phyloP scores from a whole-genome alignment of 2,888 invertebrate genomes.

The Tachina grossa region DNA sequence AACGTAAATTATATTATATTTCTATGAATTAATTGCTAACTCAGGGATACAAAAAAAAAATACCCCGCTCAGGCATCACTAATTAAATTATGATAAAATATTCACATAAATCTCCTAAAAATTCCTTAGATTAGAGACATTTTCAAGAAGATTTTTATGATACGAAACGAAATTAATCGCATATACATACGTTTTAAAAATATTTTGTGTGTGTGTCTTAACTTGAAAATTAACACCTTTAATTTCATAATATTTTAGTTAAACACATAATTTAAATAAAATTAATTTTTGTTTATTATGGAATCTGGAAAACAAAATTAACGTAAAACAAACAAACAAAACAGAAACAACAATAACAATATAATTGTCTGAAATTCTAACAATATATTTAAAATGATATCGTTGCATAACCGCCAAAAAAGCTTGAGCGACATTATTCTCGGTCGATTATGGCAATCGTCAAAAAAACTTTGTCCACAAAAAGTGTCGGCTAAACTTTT shows the following conservation, averaged over 20 bases:
- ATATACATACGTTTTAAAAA: neutral
- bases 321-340: no score
- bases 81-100: constrained; percentile 28
- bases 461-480: no score
- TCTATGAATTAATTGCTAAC: neutral
- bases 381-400: no score
- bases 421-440: no score
- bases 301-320: neutral
- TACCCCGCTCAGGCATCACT: neutral
- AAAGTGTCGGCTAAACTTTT: no score
- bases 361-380: no score
- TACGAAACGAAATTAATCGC: neutral
- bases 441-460: no score
- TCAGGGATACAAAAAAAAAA: neutral
- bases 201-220: no score
- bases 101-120: neutral
- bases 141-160: constrained; percentile 5
- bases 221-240: constrained; percentile 14
- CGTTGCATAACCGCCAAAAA: no score
- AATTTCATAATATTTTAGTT: neutral
- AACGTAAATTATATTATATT: neutral
- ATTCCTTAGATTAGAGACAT: neutral
- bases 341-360: no score
- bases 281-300: neutral
- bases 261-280: neutral